A percentile compares a stretch with the other conserved stretches of the same genome.
Conservation (phyloP, 2,113 vertebrate genomes). For the Cromileptes altivelis region DNA sequence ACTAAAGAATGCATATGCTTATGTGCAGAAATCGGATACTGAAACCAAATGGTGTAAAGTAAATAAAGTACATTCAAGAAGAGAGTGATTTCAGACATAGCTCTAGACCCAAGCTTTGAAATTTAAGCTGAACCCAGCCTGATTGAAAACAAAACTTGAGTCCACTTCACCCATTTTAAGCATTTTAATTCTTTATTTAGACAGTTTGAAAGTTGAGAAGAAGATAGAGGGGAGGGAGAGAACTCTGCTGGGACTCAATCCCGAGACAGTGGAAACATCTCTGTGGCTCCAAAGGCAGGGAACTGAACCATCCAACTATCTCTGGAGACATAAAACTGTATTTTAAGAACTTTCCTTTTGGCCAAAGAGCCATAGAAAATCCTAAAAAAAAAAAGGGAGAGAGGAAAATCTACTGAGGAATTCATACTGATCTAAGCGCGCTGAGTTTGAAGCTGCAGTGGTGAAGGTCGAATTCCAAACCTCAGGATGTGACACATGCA, state of each 20-base stretch:
- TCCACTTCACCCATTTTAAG: conserved; percentile 2
- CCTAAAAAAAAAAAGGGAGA: neutral
- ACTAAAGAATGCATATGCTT: neutral
- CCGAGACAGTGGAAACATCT: conserved; percentile 25
- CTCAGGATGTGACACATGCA: neutral
- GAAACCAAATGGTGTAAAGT: neutral
- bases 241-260: conserved; percentile 50
- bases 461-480: neutral
- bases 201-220: conserved; percentile 27
- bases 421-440: conserved; percentile 10
- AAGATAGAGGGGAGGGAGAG: neutral
- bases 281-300: conserved; percentile 9
- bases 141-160: conserved; percentile 2
- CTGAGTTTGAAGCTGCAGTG: conserved; percentile 13
- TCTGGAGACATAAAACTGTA: conserved; percentile 24
- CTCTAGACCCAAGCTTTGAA: neutral
- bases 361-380: conserved; percentile 1
- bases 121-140: neutral
- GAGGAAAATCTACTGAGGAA: conserved; percentile 1
- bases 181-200: conserved; percentile 50
- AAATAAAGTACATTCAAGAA: neutral
- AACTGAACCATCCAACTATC: conserved; percentile 47
- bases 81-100: neutral
- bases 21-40: neutral
- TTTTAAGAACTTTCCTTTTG: conserved; percentile 38